A percentile compares a stretch with the other conserved stretches of the same genome.
These are phyloP conservation scores for Nomada ferruginata DNA, from an alignment of 2,888 invertebrate species.

Conservation along the genomic window DNA sequence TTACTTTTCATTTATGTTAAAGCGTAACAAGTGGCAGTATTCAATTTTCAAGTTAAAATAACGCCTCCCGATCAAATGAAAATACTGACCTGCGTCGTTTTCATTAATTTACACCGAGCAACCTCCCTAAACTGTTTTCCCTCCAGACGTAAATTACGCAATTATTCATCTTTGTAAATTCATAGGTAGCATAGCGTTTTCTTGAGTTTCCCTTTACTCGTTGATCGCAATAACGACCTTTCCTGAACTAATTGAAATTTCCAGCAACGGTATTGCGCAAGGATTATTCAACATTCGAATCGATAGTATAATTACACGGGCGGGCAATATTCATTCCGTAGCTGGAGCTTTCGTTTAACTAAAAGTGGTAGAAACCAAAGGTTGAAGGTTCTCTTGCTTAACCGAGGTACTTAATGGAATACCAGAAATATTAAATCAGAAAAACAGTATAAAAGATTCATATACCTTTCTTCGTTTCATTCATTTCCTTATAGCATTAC, in stretches of 20 bases:
- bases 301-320: neutral
- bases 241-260: conserved; percentile 12
- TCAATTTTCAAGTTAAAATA: too few species aligned
- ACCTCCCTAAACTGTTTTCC: neutral
- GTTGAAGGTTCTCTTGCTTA: neutral
- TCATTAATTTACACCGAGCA: neutral
- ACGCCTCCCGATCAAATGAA: neutral
- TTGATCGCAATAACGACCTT: neutral
- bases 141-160: neutral
- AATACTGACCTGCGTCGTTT: neutral
- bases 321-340: neutral
- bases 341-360: conserved; percentile 3
- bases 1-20: too few species aligned
- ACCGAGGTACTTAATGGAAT: neutral
- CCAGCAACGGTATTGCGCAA: neutral
- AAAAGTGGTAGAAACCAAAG: neutral
- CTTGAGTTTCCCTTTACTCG: neutral
- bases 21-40: too few species aligned
- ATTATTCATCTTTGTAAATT: conserved; percentile 1
- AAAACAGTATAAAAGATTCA: neutral
- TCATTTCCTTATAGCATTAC: too few species aligned
- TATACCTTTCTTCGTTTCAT: too few species aligned
- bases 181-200: neutral
- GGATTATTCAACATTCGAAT: neutral
- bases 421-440: neutral